Evolutionary conservation across 2,888 invertebrate genomes (phyloP).

Genomic region (Axea sp.): DNA sequence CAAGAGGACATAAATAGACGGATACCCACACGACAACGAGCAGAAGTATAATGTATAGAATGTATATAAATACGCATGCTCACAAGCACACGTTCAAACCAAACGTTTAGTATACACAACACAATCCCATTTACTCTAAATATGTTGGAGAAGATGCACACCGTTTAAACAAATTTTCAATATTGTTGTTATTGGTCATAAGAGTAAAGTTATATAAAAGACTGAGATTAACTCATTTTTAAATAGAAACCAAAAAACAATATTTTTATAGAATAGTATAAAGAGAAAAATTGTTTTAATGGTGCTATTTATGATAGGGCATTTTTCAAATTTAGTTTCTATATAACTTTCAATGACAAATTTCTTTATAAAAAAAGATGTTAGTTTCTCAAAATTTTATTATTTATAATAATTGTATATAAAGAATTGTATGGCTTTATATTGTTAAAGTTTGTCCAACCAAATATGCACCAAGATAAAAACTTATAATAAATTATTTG

Average conservation of each 20-base stretch:
- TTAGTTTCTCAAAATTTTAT: neutral
- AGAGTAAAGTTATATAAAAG: conserved; percentile 16
- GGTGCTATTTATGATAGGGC: conserved; percentile 30
- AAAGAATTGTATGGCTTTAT: too few relatives aligned
- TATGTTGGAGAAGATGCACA: conserved; percentile 41
- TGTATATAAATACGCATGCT: conserved; percentile 31
- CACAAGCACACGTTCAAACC: conserved; percentile 6
- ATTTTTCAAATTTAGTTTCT: too few relatives aligned
- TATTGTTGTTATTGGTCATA: conserved; percentile 13
- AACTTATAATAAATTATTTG: too few relatives aligned
- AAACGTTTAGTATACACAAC: conserved; percentile 29
- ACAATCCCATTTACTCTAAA: conserved; percentile 8
- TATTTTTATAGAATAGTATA: too few relatives aligned
- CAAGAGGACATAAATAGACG: too few relatives aligned
- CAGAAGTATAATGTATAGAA: conserved; percentile 54
- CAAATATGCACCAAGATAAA: too few relatives aligned
- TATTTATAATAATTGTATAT: too few relatives aligned
- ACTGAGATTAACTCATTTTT: conserved; percentile 22
- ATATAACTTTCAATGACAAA: too few relatives aligned
- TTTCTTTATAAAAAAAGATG: neutral
- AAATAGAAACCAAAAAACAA: conserved; percentile 16
- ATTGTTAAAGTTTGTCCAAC: too few relatives aligned
- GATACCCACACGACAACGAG: conserved; percentile 25
- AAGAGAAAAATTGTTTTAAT: too few relatives aligned
- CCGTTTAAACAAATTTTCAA: conserved; percentile 30